These are phyloP conservation scores for Diadophis punctatus DNA, from an alignment of 2,113 vertebrate species.

Conservation along the genomic window DNA sequence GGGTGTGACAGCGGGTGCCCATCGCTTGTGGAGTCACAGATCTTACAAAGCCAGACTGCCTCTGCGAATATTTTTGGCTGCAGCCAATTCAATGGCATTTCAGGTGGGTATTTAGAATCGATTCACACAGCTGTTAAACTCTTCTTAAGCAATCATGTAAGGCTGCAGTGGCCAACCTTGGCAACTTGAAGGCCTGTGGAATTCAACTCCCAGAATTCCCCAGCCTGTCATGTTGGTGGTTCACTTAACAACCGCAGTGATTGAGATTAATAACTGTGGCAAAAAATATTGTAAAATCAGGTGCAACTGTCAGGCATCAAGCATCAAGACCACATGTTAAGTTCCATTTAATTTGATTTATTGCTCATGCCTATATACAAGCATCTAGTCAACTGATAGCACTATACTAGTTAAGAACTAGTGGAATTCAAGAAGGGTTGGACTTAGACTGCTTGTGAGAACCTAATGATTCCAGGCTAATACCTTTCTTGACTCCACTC, in stretches of 20 bases:
- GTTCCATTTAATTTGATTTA: too few relatives aligned
- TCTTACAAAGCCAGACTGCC: constrained; percentile 82
- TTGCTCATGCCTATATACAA: too few relatives aligned
- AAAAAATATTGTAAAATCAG: too few relatives aligned
- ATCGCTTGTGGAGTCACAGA: constrained; percentile 79
- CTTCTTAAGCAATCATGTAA: not conserved
- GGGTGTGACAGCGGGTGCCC: constrained; percentile 73
- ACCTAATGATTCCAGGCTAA: not conserved
- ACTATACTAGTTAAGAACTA: not conserved
- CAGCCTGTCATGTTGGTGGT: not conserved
- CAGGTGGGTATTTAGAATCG: constrained; percentile 61
- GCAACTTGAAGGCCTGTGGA: not conserved
- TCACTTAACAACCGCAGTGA: too few relatives aligned
- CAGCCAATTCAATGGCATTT: constrained; percentile 83
- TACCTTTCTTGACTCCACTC: too few relatives aligned
- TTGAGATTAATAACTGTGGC: too few relatives aligned
- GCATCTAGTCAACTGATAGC: too few relatives aligned
- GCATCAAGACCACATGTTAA: too few relatives aligned
- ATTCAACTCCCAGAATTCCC: not conserved
- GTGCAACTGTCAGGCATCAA: too few relatives aligned
- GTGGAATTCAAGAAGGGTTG: not conserved
- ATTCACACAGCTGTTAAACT: not conserved
- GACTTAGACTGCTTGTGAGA: not conserved
- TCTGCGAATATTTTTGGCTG: constrained; percentile 76
- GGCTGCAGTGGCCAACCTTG: not conserved